Evolutionary conservation across 2,888 invertebrate species (phyloP).

Genomic region (Diarsia dahlii): DNA sequence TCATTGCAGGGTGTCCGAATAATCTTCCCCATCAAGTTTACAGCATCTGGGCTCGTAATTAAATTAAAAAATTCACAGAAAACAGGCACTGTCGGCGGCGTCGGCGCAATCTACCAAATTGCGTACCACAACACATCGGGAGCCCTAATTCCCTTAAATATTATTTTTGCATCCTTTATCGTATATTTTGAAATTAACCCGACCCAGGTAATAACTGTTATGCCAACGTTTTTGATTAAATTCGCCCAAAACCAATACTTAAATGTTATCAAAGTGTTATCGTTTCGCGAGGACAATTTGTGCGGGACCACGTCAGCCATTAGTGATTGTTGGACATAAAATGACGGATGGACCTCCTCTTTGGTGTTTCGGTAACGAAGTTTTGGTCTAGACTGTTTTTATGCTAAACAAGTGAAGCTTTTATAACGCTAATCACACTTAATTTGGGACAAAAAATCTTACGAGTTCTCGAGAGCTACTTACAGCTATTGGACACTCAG

Average conservation of each 20-base stretch:
- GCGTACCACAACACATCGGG: conserved; percentile 80
- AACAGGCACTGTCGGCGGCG: conserved; percentile 78
- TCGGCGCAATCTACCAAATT: conserved; percentile 88
- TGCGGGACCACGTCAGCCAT: conserved; percentile 62
- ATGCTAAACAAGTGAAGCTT: conserved; percentile 55
- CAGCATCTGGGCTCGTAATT: conserved; percentile 88
- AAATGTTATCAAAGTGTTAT: conserved; percentile 84
- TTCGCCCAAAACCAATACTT: conserved; percentile 89
- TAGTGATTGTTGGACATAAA: conserved; percentile 52
- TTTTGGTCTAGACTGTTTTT: conserved; percentile 66
- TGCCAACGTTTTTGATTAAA: conserved; percentile 87
- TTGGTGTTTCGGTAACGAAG: conserved; percentile 65
- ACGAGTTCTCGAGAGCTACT: conserved; percentile 9
- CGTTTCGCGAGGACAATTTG: conserved; percentile 75
- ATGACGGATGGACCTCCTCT: conserved; percentile 64
- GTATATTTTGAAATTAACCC: conserved; percentile 89
- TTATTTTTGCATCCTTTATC: conserved; percentile 87
- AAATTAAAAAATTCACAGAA: conserved; percentile 91
- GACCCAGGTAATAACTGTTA: conserved; percentile 85
- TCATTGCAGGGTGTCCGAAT: conserved; percentile 60
- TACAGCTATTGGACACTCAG: conserved; percentile 6
- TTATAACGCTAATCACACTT: conserved; percentile 45
- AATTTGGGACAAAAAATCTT: conserved; percentile 33
- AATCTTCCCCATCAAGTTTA: conserved; percentile 81
- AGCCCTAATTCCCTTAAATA: conserved; percentile 89